These are phyloP conservation scores for Chrysotoxum bicinctum DNA, from an alignment of 2,888 invertebrate species.

Conservation along the genomic window DNA sequence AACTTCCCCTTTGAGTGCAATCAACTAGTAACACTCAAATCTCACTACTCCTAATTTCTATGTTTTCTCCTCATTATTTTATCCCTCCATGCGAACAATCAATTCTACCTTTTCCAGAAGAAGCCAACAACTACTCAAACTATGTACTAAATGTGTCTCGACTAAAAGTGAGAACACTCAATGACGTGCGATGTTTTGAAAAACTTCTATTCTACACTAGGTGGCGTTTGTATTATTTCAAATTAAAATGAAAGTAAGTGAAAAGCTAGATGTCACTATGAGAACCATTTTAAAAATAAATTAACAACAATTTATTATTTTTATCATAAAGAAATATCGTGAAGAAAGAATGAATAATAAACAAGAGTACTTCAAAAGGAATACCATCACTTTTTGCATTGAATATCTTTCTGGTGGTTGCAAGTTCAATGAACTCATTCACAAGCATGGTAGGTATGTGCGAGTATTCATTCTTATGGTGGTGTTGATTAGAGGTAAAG, in stretches of 20 bases:
- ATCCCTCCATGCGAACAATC: slow-evolving; percentile 27
- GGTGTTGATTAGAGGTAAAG: neutral
- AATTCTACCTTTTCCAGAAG: neutral
- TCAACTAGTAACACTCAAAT: slow-evolving; percentile 30
- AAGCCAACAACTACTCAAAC: neutral
- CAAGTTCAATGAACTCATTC: slow-evolving; percentile 34
- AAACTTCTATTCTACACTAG: slow-evolving; percentile 10
- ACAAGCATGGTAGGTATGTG: neutral
- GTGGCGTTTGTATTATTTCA: neutral
- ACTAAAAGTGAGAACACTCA: slow-evolving; percentile 28
- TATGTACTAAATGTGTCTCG: slow-evolving; percentile 42
- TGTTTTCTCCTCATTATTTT: slow-evolving; percentile 34
- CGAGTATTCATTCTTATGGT: neutral
- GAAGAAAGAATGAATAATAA: too few relatives aligned
- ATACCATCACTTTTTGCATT: too few relatives aligned
- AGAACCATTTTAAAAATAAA: slow-evolving; percentile 26
- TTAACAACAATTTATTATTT: neutral
- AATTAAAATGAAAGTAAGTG: neutral
- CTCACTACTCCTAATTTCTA: neutral
- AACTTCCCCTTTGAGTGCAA: slow-evolving; percentile 17
- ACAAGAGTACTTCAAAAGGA: too few relatives aligned
- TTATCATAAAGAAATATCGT: neutral
- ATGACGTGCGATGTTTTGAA: slow-evolving; percentile 10
- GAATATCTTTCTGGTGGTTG: neutral
- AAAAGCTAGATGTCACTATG: slow-evolving; percentile 29